Evolutionary conservation across 2,888 invertebrate species (phyloP), one percentile per base, ranked within the genome.

Genomic region (Lamellibrachia columna): DNA sequence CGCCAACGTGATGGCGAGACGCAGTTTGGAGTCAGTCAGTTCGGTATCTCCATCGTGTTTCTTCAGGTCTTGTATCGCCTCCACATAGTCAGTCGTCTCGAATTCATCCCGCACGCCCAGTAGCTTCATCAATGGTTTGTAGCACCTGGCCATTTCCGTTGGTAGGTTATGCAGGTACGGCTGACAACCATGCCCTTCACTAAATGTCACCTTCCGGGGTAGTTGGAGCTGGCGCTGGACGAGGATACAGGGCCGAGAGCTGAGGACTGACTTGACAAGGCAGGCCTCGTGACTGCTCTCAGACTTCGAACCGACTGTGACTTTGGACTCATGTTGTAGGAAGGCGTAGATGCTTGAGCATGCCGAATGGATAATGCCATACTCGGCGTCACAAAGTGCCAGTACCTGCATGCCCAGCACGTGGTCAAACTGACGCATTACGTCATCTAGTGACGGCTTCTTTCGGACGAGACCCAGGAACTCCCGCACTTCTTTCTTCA

Each of bases 131-230:
- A 94, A 52, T 9, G 92, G 55, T 53, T 92, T 92, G 92, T 91
- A 93, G 11, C 90, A 58, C 75, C 90, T 92, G 15, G 53, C 58
- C 75, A 91, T 92, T 91, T 94, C 93, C 53, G 55, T 55, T 52
- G 94, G 93, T 52, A 95, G 92, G 9, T 93, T 93, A 92, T 93
- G 93, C 9, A 95, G 93, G 92, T 93, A 93, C 9, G 94, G 95
- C 92, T 93, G 92, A 91, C 94, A 94, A 91, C 93, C 92, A 28
- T 90, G 15, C 9, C 40, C 11, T 53, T 90, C 90, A 40, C 40
- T 75, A 52, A 93, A 90, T n/a, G 93, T 91, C 53, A 94, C 92
- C 53, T 93, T 92, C 6, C 90, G 90, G 7, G 94, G 93, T 52
- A 60, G 52, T 3, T 93, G 58, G 53, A 93, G 93, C 52, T 75